phyloP scores from a whole-genome alignment of 2,113 vertebrate genomes.

The Alouatta palliata region DNA sequence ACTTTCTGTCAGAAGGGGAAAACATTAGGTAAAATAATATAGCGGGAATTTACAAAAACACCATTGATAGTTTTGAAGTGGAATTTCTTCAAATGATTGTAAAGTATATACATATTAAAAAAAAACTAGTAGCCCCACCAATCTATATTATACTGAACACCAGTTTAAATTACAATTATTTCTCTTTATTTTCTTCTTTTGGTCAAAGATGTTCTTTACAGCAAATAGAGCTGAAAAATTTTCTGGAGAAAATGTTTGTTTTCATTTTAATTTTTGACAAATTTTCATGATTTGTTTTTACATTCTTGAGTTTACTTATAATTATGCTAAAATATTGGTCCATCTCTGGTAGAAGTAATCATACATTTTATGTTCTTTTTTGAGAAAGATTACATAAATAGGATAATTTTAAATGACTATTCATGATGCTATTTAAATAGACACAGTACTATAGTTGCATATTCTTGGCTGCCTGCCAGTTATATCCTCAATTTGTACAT shows the following conservation, averaged over 20 bases:
- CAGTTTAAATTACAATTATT: neutral
- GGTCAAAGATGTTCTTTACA: neutral
- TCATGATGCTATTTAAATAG: neutral
- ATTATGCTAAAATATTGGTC: neutral
- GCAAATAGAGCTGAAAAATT: neutral
- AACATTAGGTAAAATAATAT: neutral
- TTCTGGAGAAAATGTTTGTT: neutral
- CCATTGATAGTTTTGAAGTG: neutral
- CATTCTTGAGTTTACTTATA: neutral
- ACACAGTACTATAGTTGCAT: neutral
- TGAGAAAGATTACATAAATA: neutral
- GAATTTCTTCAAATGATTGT: neutral
- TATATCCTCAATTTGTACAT: neutral
- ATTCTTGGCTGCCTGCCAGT: neutral
- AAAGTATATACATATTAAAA: neutral
- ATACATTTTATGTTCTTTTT: neutral
- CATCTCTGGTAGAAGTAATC: neutral
- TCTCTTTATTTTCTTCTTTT: neutral
- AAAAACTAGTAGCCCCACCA: neutral
- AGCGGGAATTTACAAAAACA: neutral
- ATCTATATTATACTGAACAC: neutral
- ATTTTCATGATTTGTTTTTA: neutral
- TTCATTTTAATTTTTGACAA: neutral
- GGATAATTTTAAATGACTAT: neutral
- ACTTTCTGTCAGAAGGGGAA: neutral